These are phyloP conservation scores for Sorex araneus DNA, from an alignment of 2,113 vertebrate genomes.

Conservation along the genomic window DNA sequence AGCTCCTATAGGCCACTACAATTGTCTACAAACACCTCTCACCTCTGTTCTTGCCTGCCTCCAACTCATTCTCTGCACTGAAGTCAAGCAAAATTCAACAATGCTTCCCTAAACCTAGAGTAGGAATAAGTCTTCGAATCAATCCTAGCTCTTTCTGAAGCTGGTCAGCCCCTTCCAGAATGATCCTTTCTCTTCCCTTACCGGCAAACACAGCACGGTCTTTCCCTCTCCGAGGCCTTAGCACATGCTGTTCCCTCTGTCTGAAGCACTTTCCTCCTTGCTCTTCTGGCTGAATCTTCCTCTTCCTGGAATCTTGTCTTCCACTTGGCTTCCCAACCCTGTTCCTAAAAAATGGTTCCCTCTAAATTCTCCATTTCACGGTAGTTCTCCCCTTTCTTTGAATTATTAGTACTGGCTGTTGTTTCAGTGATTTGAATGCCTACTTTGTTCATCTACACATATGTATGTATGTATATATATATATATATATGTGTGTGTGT, in stretches of 20 bases:
- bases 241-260: not conserved
- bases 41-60: not conserved
- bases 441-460: not conserved
- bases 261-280: not conserved
- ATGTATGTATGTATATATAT: too few relatives aligned
- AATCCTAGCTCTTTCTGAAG: not conserved
- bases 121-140: not conserved
- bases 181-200: not conserved
- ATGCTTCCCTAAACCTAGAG: not conserved
- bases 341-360: not conserved
- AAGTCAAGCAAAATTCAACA: not conserved
- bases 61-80: not conserved
- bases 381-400: not conserved
- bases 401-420: not conserved
- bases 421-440: not conserved
- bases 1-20: rapidly evolving
- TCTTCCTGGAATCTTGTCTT: conserved; percentile 9
- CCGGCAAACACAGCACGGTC: not conserved
- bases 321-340: not conserved
- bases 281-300: not conserved
- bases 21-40: not conserved
- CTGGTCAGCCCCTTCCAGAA: not conserved
- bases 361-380: not conserved
- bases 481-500: not conserved
- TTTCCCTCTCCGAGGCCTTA: not conserved